A percentile compares a stretch with the other conserved stretches of the same genome.
Evolutionary conservation across 2,113 vertebrate species (phyloP).

Genomic region (Scomber japonicus): DNA sequence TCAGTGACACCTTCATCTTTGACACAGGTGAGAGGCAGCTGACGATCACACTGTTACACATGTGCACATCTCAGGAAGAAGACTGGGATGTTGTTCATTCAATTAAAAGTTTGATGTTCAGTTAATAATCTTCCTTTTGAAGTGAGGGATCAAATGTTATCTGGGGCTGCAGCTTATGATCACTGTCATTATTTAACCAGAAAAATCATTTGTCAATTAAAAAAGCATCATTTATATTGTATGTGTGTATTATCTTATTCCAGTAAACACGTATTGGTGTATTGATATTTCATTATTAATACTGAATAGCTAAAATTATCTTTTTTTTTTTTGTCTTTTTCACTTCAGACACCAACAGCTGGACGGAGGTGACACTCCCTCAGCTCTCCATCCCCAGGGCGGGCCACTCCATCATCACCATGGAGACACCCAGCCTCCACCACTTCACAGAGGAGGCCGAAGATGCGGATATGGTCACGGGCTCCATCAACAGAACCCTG

Average conservation of each 20-base stretch:
- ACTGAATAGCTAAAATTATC: not conserved
- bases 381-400: constrained; percentile 77
- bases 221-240: too few relatives aligned
- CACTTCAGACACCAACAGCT: constrained; percentile 81
- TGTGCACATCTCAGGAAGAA: too few relatives aligned
- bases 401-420: constrained; percentile 84
- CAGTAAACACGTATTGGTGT: too few relatives aligned
- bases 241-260: too few relatives aligned
- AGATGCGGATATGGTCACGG: not conserved
- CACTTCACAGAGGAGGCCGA: constrained; percentile 3
- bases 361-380: constrained; percentile 79
- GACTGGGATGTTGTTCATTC: too few relatives aligned
- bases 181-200: too few relatives aligned
- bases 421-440: constrained; percentile 47
- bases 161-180: too few relatives aligned
- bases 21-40: constrained; percentile 74
- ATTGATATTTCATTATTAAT: too few relatives aligned
- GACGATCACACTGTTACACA: not conserved
- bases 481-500: constrained; percentile 49
- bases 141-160: too few relatives aligned
- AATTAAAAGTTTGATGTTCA: too few relatives aligned
- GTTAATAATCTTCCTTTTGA: too few relatives aligned
- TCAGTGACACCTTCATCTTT: constrained; percentile 82
- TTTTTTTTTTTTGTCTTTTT: not conserved
- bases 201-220: too few relatives aligned